Percentiles rank a stretch among this genome's conserved stretches.
Conservation (phyloP, 30 jellyfish, hydroid and myxozoan species). For the Haliclystus octoradiatus region DNA sequence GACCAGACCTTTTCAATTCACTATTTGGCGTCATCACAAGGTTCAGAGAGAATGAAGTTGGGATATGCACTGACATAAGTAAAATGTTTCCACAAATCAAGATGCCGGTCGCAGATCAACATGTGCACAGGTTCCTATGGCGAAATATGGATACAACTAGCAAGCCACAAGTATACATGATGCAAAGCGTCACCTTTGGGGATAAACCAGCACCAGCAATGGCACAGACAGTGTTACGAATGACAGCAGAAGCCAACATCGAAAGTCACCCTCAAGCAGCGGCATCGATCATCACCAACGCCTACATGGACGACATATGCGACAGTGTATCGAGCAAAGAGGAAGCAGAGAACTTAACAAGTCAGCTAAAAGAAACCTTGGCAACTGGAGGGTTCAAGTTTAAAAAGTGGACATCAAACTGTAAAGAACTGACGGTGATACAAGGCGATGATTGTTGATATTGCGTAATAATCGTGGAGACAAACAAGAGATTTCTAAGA, state of each 20-base stretch:
- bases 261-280: constrained; percentile 31
- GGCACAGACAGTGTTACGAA: constrained; percentile 42
- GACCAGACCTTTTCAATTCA: constrained; percentile 48
- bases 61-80: constrained; percentile 26
- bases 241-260: constrained; percentile 31
- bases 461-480: no score
- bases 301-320: constrained; percentile 53
- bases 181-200: constrained; percentile 32
- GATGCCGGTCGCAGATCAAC: constrained; percentile 51
- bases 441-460: no score
- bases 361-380: constrained; percentile 20
- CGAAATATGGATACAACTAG: constrained; percentile 25
- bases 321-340: constrained; percentile 34
- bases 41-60: constrained; percentile 48
- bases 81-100: constrained; percentile 29
- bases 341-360: constrained; percentile 34
- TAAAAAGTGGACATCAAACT: constrained; percentile 42
- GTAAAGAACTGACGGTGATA: constrained; percentile 9
- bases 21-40: constrained; percentile 36
- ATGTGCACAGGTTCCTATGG: constrained; percentile 52
- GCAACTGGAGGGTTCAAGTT: constrained; percentile 48
- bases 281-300: constrained; percentile 27
- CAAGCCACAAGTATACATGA: constrained; percentile 25
- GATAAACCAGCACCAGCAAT: constrained; percentile 51
- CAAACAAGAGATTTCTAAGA: no score